A percentile compares a stretch with the other conserved stretches of the same genome.
phyloP scores from a whole-genome alignment of 2,888 invertebrate species.

The Thymelicus acteon region DNA sequence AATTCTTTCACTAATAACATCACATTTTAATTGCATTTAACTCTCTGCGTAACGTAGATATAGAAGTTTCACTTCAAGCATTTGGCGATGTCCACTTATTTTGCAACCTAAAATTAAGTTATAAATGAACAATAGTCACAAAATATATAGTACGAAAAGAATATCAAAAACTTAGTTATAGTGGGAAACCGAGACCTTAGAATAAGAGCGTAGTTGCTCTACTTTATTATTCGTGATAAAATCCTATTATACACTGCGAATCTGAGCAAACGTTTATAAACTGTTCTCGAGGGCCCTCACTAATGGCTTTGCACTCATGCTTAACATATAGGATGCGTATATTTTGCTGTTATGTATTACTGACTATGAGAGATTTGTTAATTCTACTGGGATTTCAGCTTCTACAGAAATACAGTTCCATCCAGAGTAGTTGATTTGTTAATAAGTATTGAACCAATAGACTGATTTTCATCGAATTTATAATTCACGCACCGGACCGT shows the following conservation, averaged over 20 bases:
- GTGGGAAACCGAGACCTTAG: background rate
- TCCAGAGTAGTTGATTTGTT: conserved; percentile 14
- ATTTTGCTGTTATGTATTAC: background rate
- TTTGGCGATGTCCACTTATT: too few relatives aligned
- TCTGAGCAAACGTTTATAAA: conserved; percentile 13
- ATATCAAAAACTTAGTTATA: background rate
- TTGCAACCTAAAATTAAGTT: too few relatives aligned
- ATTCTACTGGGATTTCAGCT: conserved; percentile 55
- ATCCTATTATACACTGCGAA: conserved; percentile 10
- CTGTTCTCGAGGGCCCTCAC: conserved; percentile 9
- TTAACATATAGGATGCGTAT: conserved; percentile 7
- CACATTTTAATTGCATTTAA: too few relatives aligned
- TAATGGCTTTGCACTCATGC: conserved; percentile 15
- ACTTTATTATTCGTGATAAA: conserved; percentile 12
- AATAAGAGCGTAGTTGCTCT: background rate
- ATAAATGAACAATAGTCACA: too few relatives aligned
- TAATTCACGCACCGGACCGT: too few relatives aligned
- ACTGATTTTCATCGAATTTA: too few relatives aligned
- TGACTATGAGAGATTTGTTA: conserved; percentile 43
- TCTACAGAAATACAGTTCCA: conserved; percentile 37
- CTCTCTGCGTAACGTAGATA: too few relatives aligned
- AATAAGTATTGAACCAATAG: background rate
- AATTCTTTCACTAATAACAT: too few relatives aligned
- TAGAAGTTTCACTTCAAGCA: too few relatives aligned
- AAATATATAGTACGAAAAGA: too few relatives aligned